Evolutionary conservation across 2,113 vertebrate genomes (phyloP), one percentile per base, ranked within the genome.

Genomic region (Heterochromis multidens): DNA sequence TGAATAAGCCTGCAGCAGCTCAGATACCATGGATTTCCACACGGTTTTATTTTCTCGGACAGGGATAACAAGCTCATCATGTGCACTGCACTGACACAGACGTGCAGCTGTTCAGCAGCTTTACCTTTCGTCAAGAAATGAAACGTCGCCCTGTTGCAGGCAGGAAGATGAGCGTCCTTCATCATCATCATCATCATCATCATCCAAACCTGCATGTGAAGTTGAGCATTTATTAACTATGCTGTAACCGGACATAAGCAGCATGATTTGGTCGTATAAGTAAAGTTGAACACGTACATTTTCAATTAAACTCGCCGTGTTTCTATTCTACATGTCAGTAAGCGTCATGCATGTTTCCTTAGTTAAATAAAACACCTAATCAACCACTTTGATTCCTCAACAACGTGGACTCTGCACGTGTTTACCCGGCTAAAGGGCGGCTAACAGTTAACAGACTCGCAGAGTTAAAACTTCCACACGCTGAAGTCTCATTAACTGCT

Each of bases 31-130:
- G 57, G 21, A 1, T 82, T 60, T 90, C 92, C 29, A 90, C 93
- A 89, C 14, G 16, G 27, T 4, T 21, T 63, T n/a, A 23, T 6
- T 25, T 43, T n/a, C 92, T 94, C 89, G 89, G 93, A 94, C 95
- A 95, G 93, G 94, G 93, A 94, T 94, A 95, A 94, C 93, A 94
- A 90, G 80, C 14, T 94, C 93, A 94, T 95, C 93, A 92, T 10
- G 3, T 61, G 4, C 1, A 82, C 65, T 58, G 80, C 65, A 78
- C 9, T 7, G 1, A 40, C 2, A 11, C 1, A 5, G 35, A 16
- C 0, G 10, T 7, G 1, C 1, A 5, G 0, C 2, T 17, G 1
- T 7, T 4, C 21, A 8, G 3, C 7, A 29, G 3, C 7, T 10
- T 85, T 89, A 94, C 92, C 93, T 86, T 70, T 37, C 13, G n/a